These are phyloP conservation scores for Hippocampus mohnikei DNA, from an alignment of 2,113 vertebrate species.

Conservation along the genomic window DNA sequence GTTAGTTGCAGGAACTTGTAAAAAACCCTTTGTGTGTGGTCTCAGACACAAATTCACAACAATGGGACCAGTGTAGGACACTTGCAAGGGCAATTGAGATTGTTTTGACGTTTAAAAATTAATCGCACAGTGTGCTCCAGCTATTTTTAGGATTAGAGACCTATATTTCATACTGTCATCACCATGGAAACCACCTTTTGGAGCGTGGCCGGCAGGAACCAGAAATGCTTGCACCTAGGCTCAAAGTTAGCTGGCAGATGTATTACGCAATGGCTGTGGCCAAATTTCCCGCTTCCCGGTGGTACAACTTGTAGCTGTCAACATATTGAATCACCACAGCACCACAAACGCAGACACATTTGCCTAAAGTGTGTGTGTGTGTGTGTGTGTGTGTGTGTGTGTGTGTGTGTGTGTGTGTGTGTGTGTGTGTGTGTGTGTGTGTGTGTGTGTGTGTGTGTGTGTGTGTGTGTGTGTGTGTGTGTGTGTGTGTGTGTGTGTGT, in stretches of 20 bases:
- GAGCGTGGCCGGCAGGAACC: conserved; percentile 8
- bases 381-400: conserved; percentile 16
- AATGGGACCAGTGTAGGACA: not conserved
- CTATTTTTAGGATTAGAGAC: conserved; percentile 24
- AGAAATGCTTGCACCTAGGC: conserved; percentile 19
- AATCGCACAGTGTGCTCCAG: conserved; percentile 22
- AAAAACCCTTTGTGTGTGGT: not conserved
- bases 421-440: conserved; percentile 19
- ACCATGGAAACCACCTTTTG: conserved; percentile 40
- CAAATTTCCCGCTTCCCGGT: conserved; percentile 35
- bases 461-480: conserved; percentile 10
- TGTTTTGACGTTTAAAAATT: conserved; percentile 23
- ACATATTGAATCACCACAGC: conserved; percentile 16
- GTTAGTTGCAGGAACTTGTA: not conserved
- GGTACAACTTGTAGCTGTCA: conserved; percentile 49
- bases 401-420: not conserved
- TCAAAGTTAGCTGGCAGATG: conserved; percentile 23
- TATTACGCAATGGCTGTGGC: conserved; percentile 43
- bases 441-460: conserved; percentile 13
- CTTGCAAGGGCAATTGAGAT: conserved; percentile 2
- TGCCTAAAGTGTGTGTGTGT: conserved; percentile 6
- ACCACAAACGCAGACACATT: not conserved
- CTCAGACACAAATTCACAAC: not conserved
- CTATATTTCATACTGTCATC: conserved; percentile 5
- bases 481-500: too few relatives aligned